These are phyloP conservation scores for Megathymus violae DNA, from an alignment of 1,140 invertebrate species.

Conservation along the genomic window DNA sequence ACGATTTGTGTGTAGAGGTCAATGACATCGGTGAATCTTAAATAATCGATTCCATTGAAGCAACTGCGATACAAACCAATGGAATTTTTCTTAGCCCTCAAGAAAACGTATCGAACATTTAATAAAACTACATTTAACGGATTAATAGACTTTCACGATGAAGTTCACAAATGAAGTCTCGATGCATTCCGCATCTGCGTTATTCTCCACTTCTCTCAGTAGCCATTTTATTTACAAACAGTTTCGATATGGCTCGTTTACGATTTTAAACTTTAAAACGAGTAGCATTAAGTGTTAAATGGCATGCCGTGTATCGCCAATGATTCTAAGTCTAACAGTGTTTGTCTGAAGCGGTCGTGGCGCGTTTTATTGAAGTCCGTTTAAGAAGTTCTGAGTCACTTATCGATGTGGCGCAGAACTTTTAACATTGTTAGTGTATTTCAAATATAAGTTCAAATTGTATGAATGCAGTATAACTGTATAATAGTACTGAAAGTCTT, in stretches of 20 bases:
- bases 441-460: constrained; percentile 10
- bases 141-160: neutral
- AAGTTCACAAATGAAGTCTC: neutral
- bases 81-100: no score
- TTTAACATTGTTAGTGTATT: constrained; percentile 18
- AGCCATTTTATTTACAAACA: neutral
- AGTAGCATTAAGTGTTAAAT: constrained; percentile 3
- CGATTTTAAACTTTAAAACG: neutral
- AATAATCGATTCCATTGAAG: no score
- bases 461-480: neutral
- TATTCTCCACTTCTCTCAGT: constrained; percentile 2
- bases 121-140: neutral
- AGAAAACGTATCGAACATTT: neutral
- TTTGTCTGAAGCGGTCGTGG: constrained; percentile 19
- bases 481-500: no score
- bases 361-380: constrained; percentile 25
- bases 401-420: constrained; percentile 23
- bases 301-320: neutral
- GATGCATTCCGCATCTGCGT: constrained; percentile 2
- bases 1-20: no score
- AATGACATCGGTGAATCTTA: no score
- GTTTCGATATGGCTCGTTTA: neutral
- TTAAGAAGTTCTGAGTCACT: constrained; percentile 28
- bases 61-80: no score
- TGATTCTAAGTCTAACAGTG: constrained; percentile 9